These are phyloP conservation scores for Spermophilus dauricus DNA, from an alignment of 2,113 vertebrate species.

Conservation along the genomic window DNA sequence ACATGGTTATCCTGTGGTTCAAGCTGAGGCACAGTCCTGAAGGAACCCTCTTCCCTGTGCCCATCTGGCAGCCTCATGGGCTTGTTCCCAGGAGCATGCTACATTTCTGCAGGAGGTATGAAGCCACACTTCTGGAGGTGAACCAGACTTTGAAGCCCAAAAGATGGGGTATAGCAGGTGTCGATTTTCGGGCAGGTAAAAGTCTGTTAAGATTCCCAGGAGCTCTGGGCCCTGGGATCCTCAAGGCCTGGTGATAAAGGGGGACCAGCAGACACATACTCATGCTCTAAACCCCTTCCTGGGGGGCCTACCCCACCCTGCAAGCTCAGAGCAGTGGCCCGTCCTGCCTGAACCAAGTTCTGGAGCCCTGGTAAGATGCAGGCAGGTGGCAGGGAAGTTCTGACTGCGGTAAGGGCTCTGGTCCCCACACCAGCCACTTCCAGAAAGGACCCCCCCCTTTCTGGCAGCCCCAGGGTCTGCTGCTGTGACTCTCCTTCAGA, in stretches of 20 bases:
- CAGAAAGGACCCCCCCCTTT: neutral
- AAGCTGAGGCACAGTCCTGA: neutral
- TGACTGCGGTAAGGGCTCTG: neutral
- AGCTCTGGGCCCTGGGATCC: neutral
- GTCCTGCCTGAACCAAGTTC: accelerated
- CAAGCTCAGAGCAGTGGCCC: neutral
- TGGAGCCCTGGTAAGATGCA: neutral
- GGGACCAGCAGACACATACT: neutral
- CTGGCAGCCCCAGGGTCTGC: neutral
- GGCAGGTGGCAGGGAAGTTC: neutral
- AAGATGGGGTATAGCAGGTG: no score
- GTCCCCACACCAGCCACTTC: neutral
- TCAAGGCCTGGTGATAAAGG: neutral
- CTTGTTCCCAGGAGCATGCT: accelerated
- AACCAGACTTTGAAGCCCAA: accelerated
- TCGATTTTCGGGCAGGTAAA: neutral
- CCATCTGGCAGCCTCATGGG: accelerated
- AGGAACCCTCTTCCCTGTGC: accelerated
- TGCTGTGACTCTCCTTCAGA: neutral
- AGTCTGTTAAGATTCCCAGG: neutral
- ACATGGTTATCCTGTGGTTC: accelerated
- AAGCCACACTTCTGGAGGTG: accelerated
- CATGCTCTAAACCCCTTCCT: neutral
- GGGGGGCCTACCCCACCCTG: accelerated
- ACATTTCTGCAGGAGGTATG: neutral